phyloP scores from a whole-genome alignment of 2,888 invertebrate genomes.

The Netelia fuscicornis region DNA sequence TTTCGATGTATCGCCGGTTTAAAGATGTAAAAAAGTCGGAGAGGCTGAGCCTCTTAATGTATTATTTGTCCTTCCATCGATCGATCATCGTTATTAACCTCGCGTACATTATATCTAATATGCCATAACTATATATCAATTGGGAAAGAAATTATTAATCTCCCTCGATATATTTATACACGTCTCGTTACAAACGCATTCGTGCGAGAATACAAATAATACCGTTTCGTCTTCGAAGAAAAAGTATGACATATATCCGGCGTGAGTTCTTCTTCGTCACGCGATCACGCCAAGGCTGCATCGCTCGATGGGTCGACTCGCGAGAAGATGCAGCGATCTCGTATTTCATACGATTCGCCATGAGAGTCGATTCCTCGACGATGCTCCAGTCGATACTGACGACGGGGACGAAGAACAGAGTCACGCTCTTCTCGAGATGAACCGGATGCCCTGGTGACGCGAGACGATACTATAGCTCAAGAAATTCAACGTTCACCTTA shows the following conservation, averaged over 20 bases:
- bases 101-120: not conserved
- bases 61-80: constrained; percentile 2
- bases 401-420: constrained; percentile 28
- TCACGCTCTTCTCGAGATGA: constrained; percentile 17
- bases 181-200: not conserved
- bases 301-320: constrained; percentile 20
- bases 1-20: too few relatives aligned
- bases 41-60: not conserved
- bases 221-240: constrained; percentile 37
- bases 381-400: not conserved
- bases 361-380: too few relatives aligned
- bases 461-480: constrained; percentile 16
- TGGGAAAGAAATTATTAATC: not conserved
- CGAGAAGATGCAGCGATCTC: constrained; percentile 18
- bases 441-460: constrained; percentile 38
- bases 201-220: constrained; percentile 29
- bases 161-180: constrained; percentile 11
- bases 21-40: too few relatives aligned
- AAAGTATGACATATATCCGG: constrained; percentile 62
- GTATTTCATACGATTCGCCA: constrained; percentile 27
- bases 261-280: constrained; percentile 43
- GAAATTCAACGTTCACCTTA: constrained; percentile 40
- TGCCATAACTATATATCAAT: not conserved
- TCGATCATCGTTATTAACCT: constrained; percentile 46
- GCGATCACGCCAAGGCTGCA: constrained; percentile 50